Evolutionary conservation across 2,113 vertebrate genomes (phyloP), one percentile per base, ranked within the genome.

Genomic region (Pipa parva): DNA sequence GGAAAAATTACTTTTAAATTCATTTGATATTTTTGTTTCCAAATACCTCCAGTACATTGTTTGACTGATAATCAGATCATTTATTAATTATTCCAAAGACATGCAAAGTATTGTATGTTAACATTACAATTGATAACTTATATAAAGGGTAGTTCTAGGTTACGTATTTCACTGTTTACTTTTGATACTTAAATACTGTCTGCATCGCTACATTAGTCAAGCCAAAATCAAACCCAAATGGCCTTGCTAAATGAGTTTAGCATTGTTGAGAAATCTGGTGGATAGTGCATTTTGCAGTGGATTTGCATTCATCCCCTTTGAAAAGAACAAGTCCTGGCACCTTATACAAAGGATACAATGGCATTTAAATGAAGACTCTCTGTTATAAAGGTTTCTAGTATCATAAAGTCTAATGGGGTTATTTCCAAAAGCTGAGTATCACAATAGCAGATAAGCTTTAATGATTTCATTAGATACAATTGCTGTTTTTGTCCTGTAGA

Each of bases 1-100:
- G 55, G 17, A 29, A 25, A 52, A 6, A 36, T 36, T 10, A 15
- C 61, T 63, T 63, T 63, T 46, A 63, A 37, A 48, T 50, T n/a
- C 20, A 33, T 22, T 28, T 20, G 26, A 45, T 63, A 50, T 63
- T 42, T 49, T 37, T 37, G 13, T 2, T 58, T 58, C 21, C 45
- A 63, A 52, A 52, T 63, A 48, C 52, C 48, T 63, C 61, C 61
- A 24, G 46, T 63, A 46, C 46, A 33, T 18, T 63, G 45, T 17
- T 48, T 28, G 20, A 10, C 37, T 63, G 61, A 58, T 58, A 58
- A 58, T 36, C 55, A 13, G 31, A 29, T 29, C 31, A 10, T 51
- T 50, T 22, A 13, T 36, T 7, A n/a, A 15, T 12, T 25, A 52
- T 25, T 24, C 18, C 36, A 48, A n/a, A n/a, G n/a, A n/a, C n/a